A percentile compares a stretch with the other conserved stretches of the same genome.
Evolutionary conservation across 2,797 vertebrate species (phyloP).

Genomic region (Melanitta fusca): DNA sequence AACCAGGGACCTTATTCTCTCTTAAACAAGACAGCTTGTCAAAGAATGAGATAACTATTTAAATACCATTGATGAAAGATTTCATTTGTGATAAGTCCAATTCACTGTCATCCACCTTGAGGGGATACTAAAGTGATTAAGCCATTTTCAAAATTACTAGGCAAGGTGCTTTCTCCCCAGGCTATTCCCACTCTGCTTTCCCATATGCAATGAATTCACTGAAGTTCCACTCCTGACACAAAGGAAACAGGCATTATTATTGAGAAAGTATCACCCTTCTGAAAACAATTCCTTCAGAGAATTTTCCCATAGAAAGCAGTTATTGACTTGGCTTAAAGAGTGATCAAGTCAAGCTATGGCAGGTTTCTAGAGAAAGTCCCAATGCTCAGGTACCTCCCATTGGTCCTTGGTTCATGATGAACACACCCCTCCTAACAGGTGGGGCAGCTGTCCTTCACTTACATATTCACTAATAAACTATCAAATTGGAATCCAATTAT

Average conservation of each 20-base stretch:
- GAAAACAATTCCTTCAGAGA: background rate
- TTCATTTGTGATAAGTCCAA: background rate
- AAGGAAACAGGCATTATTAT: background rate
- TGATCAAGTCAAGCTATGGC: background rate
- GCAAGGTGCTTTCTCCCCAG: background rate
- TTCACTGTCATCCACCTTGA: background rate
- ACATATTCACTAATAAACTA: background rate
- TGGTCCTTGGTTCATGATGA: background rate
- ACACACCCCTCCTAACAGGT: background rate
- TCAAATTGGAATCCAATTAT: background rate
- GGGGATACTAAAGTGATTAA: conserved; percentile 38
- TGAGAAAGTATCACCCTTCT: background rate
- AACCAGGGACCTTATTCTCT: background rate
- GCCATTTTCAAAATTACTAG: background rate
- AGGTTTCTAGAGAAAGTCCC: background rate
- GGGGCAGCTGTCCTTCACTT: background rate
- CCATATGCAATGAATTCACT: background rate
- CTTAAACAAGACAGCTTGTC: background rate
- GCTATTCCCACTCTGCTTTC: background rate
- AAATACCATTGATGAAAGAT: conserved; percentile 26
- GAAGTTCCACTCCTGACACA: background rate
- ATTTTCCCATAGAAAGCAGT: background rate
- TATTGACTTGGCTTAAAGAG: background rate
- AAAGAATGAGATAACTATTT: conserved; percentile 3
- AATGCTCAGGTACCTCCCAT: fast-evolving